phyloP scores from a whole-genome alignment of 2,113 vertebrate species.

The Oncorhynchus nerka region DNA sequence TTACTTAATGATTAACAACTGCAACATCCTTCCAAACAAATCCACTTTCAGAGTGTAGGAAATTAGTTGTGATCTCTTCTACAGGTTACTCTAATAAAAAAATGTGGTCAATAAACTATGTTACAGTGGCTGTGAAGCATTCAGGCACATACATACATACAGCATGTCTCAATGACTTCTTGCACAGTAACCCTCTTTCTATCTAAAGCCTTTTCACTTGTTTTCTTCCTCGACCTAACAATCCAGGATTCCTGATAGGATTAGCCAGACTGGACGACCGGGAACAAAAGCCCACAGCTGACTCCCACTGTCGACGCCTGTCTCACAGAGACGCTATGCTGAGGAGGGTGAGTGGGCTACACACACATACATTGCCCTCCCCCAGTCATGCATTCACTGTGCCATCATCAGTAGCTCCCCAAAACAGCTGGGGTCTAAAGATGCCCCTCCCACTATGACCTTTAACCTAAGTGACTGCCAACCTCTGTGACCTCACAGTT shows the following conservation, averaged over 20 bases:
- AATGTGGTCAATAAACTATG: too few relatives aligned
- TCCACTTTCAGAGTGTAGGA: too few relatives aligned
- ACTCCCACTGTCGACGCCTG: slow-evolving; percentile 31
- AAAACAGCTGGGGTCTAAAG: slow-evolving; percentile 27
- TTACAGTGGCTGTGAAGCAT: too few relatives aligned
- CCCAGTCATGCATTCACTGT: background rate
- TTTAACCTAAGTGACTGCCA: slow-evolving; percentile 41
- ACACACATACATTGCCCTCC: background rate
- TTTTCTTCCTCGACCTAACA: slow-evolving; percentile 19
- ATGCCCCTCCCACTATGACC: slow-evolving; percentile 21
- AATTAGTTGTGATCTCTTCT: too few relatives aligned
- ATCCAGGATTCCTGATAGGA: slow-evolving; percentile 52
- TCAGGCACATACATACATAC: too few relatives aligned
- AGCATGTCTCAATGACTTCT: background rate
- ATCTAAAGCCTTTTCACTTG: background rate
- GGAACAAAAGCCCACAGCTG: slow-evolving; percentile 52
- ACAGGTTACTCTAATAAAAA: too few relatives aligned
- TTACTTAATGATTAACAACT: too few relatives aligned
- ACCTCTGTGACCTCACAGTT: slow-evolving; percentile 27
- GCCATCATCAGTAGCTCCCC: slow-evolving; percentile 2
- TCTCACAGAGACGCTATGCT: slow-evolving; percentile 24
- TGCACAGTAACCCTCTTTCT: background rate
- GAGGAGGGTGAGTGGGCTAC: background rate
- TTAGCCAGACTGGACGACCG: slow-evolving; percentile 49
- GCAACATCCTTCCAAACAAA: too few relatives aligned